Evolutionary conservation across 2,113 vertebrate species (phyloP).

Genomic region (Lepidiolamprologus cunningtoni): DNA sequence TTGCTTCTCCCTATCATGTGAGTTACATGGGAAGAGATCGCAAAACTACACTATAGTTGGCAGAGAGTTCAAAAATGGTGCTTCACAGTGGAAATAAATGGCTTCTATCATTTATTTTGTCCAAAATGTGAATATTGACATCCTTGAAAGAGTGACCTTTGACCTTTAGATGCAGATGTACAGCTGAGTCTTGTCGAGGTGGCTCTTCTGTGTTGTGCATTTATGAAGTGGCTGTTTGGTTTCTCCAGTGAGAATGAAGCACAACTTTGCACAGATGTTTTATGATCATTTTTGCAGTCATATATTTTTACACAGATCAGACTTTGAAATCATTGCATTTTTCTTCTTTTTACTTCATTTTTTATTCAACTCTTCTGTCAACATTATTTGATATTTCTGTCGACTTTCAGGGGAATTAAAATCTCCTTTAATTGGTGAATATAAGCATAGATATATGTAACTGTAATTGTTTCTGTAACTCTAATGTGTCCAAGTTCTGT

Average conservation of each 20-base stretch:
- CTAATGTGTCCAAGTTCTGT: neutral
- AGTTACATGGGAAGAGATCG: neutral
- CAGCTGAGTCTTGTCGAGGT: neutral
- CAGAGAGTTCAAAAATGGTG: neutral
- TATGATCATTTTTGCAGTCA: accelerated
- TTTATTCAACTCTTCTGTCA: neutral
- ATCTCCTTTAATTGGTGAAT: accelerated
- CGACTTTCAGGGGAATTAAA: neutral
- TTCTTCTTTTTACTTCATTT: neutral
- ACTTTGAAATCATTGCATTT: neutral
- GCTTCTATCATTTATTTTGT: neutral
- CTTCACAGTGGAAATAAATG: accelerated
- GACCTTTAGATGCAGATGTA: neutral
- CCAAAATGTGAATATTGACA: accelerated
- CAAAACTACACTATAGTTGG: accelerated
- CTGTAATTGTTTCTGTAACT: neutral
- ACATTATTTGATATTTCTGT: neutral
- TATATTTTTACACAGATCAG: neutral
- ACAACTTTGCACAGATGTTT: neutral
- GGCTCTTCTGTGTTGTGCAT: neutral
- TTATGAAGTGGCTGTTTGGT: neutral
- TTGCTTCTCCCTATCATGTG: neutral
- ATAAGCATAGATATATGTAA: neutral
- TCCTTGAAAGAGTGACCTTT: neutral
- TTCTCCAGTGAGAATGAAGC: neutral